Base-by-base conservation (phyloP, 2,113 vertebrate species). In the Hystrix brachyura region DNA sequence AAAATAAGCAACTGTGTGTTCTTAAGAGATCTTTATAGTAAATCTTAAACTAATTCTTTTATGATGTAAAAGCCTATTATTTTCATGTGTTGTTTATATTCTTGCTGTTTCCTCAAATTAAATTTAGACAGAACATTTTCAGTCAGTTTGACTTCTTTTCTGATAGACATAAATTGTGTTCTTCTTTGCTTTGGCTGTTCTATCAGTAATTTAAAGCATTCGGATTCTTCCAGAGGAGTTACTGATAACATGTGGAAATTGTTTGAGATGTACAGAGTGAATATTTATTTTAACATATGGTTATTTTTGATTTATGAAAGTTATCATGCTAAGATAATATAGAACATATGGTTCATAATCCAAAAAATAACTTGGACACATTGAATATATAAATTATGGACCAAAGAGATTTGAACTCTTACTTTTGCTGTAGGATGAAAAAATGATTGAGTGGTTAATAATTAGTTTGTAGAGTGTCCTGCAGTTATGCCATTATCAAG, bases 371-470 rank as follows among this genome's bases (percentile, higher is more conserved):
- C 48, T 67, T 94, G 87, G 91, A 84, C 5, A 32, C 32, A 19
- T 97, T 83, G 95, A 82, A 92, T 96, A 72, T 91, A 46, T 90
- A 74, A 94, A 74, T 96, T 46, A 0, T 94, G 87, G 97, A 97
- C 98, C 98, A 98, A 98, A 98, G 98, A 98, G 67, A 67, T 88
- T 76, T 38, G 87, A 93, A 95, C 83, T 95, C 32, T 46, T 94
- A 48, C 81, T 97, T 96, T 95, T 97, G 65, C 76, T 97, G 87
- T 97, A 71, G 96, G 84, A 82, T 88, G 94, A 25, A 90, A 79
- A 92, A 97, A 34, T 87, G 74, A 94, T 83, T 92, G 84, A 80
- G 43, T 74, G 67, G 51, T 95, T 92, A 76, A 4, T 91, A 92
- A 95, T 95, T 94, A 59, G 62, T 81, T 62, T 46, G 29, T 32